Base-by-base conservation (phyloP, 2,888 invertebrate species). In the Shargacucullia verbasci region DNA sequence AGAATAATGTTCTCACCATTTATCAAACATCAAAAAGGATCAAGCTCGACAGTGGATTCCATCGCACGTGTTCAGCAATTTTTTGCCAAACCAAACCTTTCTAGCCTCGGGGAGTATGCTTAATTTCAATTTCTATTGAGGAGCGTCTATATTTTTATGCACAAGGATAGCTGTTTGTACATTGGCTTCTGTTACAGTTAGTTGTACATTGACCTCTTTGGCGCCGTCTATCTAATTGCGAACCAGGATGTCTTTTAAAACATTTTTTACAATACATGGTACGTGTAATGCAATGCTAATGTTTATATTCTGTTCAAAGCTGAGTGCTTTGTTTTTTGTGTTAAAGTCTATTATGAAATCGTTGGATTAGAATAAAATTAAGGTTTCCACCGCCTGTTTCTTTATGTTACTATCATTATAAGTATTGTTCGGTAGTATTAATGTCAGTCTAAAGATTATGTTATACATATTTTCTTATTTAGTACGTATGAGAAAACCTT, bases 151-250 rank as follows among this genome's bases (percentile, higher is more conserved):
- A 41, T 69, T 64, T 58, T 48, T 71, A 43, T 54, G 31, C 25
- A 13, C 25, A 60, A 57, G 47, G 59, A 57, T 70, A 37, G 31
- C 3, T 43, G 14, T 25, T 12, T 29, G 29, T 46, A 37, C 44
- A 60, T 67, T 53, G 15, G 45, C 33, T 49, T 48, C 41, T 35
- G 29, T 48, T 58, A 71, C 72, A 61, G 65, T 70, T 55, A 69
- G 13, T 46, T 60, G 76, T 65, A 47, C 70, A 67, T 50, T 44
- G 70, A 75, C 67, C 77, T 64, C 44, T 35, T 31, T 58, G 77
- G 75, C 75, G 74, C 77, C 73, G 31, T 40, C 14, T 9, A 44
- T 57, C 35, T 68, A 57, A 62, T 70, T 64, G 53, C 34, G 14
- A 53, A 57, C 48, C 56, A 61, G 59, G 59, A 73, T 72, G 35